Evolutionary conservation across 2,797 vertebrate genomes (phyloP), one percentile per base, ranked within the genome.

Genomic region (Trachurus trachurus): DNA sequence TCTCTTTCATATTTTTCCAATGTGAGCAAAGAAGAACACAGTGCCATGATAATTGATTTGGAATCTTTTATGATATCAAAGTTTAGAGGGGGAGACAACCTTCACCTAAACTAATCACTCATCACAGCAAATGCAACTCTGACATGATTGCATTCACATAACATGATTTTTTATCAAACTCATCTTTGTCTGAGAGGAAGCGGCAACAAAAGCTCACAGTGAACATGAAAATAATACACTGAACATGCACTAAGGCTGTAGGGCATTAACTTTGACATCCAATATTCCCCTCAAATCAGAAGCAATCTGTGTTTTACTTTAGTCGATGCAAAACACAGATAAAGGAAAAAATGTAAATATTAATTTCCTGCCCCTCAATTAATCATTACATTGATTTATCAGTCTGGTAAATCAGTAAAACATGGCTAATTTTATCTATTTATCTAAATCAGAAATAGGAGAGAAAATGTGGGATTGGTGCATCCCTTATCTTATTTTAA

Each of bases 111-210:
- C 44, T 42, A 62, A 59, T 40, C 34, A 37, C 34, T 8, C 8
- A 57, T 16, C 56, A 77, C 53, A 40, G 16, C 15, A 58, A 56
- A 70, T 4, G 9, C n/a, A 49, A 26, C 74, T 37, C 37, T 82
- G 80, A 76, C 50, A 9, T 71, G 77, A 86, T 26, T 39, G 40
- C n/a, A 57, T 42, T 80, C 81, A 86, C 6, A 4, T 75, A 87
- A 83, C 73, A 76, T 68, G 53, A 54, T 37, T 66, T 39, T 47
- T 76, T 57, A 49, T 75, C 58, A 84, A 87, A 78, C 65, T 84
- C 71, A 52, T 84, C 67, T 73, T 50, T 42, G 57, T 42, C 61
- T 39, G 17, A 78, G 21, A 50, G 54, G 54, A 66, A 56, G 37
- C 16, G 29, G 78, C 71, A 82, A 71, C 53, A 56, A 68, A 63